phyloP scores from a whole-genome alignment of 2,888 invertebrate species.

The Dioctria rufipes region DNA sequence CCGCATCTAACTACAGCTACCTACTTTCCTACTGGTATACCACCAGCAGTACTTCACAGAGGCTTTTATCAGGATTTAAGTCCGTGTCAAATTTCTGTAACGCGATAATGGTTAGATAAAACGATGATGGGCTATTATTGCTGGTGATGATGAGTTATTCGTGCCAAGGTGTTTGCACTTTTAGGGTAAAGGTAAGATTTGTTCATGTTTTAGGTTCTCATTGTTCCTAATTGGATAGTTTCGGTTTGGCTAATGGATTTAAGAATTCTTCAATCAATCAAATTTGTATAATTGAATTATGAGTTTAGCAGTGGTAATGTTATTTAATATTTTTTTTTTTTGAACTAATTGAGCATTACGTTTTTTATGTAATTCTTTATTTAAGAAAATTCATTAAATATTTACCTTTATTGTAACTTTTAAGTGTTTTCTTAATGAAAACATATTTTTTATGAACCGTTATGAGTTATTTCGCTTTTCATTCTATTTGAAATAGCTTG shows the following conservation, averaged over 20 bases:
- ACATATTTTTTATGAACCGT: too few relatives aligned
- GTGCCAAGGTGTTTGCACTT: not conserved
- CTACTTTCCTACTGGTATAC: not conserved
- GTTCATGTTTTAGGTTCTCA: not conserved
- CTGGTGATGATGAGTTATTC: conserved; percentile 34
- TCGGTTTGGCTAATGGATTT: conserved; percentile 12
- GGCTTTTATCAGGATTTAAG: conserved; percentile 56
- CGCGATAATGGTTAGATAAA: conserved; percentile 58
- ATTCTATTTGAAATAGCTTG: too few relatives aligned
- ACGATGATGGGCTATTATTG: conserved; percentile 58
- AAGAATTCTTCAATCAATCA: conserved; percentile 15
- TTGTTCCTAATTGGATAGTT: conserved; percentile 32
- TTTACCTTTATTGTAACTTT: too few relatives aligned
- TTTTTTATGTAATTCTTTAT: too few relatives aligned
- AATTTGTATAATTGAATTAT: too few relatives aligned
- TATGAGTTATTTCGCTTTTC: too few relatives aligned
- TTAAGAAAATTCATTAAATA: too few relatives aligned
- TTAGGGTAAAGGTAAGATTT: not conserved
- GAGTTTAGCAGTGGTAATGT: too few relatives aligned
- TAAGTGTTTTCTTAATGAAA: too few relatives aligned
- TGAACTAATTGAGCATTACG: too few relatives aligned
- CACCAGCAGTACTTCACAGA: conserved; percentile 17
- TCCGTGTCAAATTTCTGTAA: conserved; percentile 59
- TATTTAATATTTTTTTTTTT: too few relatives aligned
- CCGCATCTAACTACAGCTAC: too few relatives aligned